Base-by-base conservation (phyloP, 2,888 invertebrate species). In the Steromphala cineraria region DNA sequence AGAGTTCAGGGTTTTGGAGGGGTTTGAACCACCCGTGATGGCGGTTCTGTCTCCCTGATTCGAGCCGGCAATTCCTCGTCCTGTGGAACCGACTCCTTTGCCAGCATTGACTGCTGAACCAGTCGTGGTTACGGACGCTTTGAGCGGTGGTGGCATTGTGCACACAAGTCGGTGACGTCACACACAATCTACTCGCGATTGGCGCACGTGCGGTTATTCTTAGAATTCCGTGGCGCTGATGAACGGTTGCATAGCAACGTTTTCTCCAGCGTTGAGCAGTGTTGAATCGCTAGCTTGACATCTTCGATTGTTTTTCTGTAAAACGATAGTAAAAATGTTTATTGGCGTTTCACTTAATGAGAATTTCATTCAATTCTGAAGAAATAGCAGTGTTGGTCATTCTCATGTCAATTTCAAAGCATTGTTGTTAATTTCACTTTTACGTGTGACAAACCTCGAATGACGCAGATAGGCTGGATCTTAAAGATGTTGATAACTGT, bases 161-260 rank as follows among this genome's bases (percentile, higher is more conserved):
- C 36, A 53, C 24, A 46, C 53, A 31, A 19, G 46, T 31, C 52
- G 67, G 74, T 81, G 78, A 81, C 81, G 81, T 81, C 78, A 81
- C 19, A 21, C 67, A 40, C 78, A 21, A 19, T 77, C 71, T 28
- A 55, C 28, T 67, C 31, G 13, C 67, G 53, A 53, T 80, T 67
- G 71, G 67, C 71, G 74, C 71, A 55, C 71, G 56, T n/a, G 53
- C 74, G 21, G 62, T 24, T 62, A 62, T 62, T 62, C 62, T 62
- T 62, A 62, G 21, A 62, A 28, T 28, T 24, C 62, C 28, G 15
- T 28, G 62, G 62, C 28, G 28, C 62, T 62, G 62, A 62, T 24
- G 62, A 62, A 15, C 62, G 28, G 62, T 62, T 62, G 62, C 62
- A 62, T 62, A 62, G 62, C 62, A 62, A 62, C 62, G 62, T 62